Percentiles rank a stretch among this genome's conserved stretches.
Evolutionary conservation across 2,113 vertebrate genomes (phyloP).

Genomic region (Phalacrocorax pelagicus): DNA sequence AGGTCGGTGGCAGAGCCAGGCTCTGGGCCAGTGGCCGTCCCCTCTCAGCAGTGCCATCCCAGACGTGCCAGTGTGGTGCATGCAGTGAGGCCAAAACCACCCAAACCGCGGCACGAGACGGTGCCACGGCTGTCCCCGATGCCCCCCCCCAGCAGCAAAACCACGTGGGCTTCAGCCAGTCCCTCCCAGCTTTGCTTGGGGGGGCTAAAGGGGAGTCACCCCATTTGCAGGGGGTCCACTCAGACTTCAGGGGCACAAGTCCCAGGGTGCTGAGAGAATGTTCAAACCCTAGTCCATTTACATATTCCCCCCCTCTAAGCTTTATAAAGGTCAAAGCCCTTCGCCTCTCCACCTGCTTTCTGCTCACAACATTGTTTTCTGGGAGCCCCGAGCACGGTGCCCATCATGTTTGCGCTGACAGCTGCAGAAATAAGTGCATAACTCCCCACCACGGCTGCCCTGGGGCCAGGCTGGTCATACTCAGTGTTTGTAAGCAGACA

Average conservation of each 20-base stretch:
- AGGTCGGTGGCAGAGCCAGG: background rate
- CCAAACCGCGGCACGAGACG: background rate
- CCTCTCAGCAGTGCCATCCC: background rate
- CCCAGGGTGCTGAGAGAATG: background rate
- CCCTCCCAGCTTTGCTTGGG: background rate
- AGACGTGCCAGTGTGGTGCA: fast-evolving
- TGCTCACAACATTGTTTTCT: background rate
- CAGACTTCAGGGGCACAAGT: background rate
- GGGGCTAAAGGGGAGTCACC: background rate
- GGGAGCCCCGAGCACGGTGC: background rate
- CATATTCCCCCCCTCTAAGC: no score
- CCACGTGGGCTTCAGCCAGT: background rate
- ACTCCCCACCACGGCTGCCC: background rate
- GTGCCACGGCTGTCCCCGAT: background rate
- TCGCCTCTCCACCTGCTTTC: fast-evolving
- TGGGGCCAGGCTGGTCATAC: background rate
- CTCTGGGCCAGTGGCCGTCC: background rate
- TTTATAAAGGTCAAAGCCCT: background rate
- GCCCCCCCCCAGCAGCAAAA: background rate
- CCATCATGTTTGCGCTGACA: fast-evolving
- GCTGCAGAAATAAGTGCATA: background rate
- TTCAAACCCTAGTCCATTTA: background rate
- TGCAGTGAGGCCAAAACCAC: background rate
- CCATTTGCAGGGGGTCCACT: background rate
- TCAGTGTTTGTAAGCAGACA: background rate